Conservation (phyloP, 2,797 vertebrate species). For the Salmo trutta region DNA sequence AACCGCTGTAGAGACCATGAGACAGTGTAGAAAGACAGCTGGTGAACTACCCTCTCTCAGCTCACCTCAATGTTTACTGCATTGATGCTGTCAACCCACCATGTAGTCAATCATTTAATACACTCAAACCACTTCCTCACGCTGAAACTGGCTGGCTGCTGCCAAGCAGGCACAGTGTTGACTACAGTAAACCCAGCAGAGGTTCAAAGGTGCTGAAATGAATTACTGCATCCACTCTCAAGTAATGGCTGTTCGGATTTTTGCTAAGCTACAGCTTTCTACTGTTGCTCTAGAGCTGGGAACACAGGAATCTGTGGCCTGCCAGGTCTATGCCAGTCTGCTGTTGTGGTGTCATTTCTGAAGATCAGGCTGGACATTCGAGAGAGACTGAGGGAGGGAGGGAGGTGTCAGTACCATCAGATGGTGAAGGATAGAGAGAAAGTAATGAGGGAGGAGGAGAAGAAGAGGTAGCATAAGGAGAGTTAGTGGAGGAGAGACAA, state of each 20-base stretch:
- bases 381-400: background rate
- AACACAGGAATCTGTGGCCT: background rate
- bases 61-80: background rate
- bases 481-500: conserved; percentile 1
- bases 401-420: background rate
- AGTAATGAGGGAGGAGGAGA: background rate
- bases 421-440: background rate
- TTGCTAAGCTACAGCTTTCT: background rate
- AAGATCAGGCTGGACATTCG: too few relatives aligned
- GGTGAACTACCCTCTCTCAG: background rate
- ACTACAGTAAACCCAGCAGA: background rate
- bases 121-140: too few relatives aligned
- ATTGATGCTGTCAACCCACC: background rate
- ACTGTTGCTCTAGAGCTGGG: background rate
- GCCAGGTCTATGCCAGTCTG: background rate
- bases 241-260: background rate
- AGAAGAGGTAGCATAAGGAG: background rate
- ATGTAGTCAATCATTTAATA: background rate
- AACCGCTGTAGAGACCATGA: too few relatives aligned
- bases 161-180: background rate
- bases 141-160: too few relatives aligned
- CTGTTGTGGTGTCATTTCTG: too few relatives aligned
- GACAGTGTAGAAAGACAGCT: background rate
- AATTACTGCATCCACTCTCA: too few relatives aligned
- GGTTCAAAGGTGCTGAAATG: too few relatives aligned